These are phyloP conservation scores for Argyrosomus japonicus DNA, from an alignment of 2,113 vertebrate species.

Conservation along the genomic window DNA sequence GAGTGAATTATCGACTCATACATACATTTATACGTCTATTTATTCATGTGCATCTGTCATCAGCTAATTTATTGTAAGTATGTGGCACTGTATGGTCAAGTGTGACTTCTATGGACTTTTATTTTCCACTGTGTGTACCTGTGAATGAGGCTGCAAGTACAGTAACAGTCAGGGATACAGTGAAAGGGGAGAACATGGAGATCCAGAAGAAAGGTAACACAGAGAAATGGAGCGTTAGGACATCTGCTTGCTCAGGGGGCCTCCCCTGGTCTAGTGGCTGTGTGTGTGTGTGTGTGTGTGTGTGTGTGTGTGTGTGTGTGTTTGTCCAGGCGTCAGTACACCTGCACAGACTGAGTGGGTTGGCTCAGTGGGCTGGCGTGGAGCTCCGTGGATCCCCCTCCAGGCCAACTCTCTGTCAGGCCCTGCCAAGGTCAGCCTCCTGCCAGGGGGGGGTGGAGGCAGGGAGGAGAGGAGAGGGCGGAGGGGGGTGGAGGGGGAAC, in stretches of 20 bases:
- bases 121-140: neutral
- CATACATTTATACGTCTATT: conserved; percentile 30
- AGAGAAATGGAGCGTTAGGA: conserved; percentile 59
- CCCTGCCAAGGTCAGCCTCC: conserved; percentile 83
- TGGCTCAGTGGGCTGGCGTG: conserved; percentile 80
- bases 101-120: neutral
- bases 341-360: conserved; percentile 79
- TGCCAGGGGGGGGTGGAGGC: conserved; percentile 57
- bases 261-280: conserved; percentile 64
- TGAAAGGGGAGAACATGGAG: neutral
- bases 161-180: neutral
- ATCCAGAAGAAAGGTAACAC: conserved; percentile 48
- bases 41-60: conserved; percentile 47
- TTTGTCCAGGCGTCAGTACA: conserved; percentile 74
- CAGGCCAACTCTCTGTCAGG: conserved; percentile 83
- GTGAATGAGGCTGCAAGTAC: neutral
- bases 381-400: conserved; percentile 76
- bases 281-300: conserved; percentile 32
- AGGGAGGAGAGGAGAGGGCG: conserved; percentile 11
- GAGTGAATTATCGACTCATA: conserved; percentile 49
- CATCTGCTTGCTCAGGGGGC: conserved; percentile 79
- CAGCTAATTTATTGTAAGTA: conserved; percentile 4
- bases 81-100: neutral
- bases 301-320: conserved; percentile 57
- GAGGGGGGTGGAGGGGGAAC: conserved; percentile 55